phyloP scores from a whole-genome alignment of 2,113 vertebrate species.

The Aegotheles bennettii region DNA sequence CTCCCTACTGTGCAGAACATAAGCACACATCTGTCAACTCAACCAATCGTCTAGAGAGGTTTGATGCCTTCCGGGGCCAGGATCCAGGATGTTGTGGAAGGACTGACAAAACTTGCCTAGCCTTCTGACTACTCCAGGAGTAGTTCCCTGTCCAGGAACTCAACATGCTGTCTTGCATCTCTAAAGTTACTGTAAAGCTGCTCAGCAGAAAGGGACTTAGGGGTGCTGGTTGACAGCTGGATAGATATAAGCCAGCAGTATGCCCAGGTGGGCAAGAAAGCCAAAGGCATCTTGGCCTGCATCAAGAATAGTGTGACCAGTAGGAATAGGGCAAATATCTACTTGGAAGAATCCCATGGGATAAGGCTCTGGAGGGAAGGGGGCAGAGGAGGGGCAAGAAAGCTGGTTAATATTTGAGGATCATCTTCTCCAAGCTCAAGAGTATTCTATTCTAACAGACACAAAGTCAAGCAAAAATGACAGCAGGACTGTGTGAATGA shows the following conservation, averaged over 20 bases:
- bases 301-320: too few species aligned
- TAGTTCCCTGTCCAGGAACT: neutral
- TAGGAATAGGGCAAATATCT: too few species aligned
- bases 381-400: neutral
- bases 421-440: neutral
- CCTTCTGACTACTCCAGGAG: neutral
- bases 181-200: too few species aligned
- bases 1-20: neutral
- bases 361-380: neutral
- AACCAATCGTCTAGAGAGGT: neutral
- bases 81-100: neutral
- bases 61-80: neutral
- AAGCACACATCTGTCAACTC: neutral
- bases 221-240: too few species aligned
- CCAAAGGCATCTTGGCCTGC: too few species aligned
- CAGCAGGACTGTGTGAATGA: neutral
- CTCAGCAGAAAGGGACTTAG: too few species aligned
- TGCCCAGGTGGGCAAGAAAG: too few species aligned
- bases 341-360: neutral
- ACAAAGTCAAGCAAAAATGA: neutral
- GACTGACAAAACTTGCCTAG: neutral
- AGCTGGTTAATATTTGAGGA: neutral
- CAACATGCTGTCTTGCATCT: neutral
- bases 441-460: neutral
- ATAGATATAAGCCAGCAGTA: too few species aligned